Evolutionary conservation across 2,113 vertebrate genomes (phyloP).

Genomic region (Circaetus gallicus): DNA sequence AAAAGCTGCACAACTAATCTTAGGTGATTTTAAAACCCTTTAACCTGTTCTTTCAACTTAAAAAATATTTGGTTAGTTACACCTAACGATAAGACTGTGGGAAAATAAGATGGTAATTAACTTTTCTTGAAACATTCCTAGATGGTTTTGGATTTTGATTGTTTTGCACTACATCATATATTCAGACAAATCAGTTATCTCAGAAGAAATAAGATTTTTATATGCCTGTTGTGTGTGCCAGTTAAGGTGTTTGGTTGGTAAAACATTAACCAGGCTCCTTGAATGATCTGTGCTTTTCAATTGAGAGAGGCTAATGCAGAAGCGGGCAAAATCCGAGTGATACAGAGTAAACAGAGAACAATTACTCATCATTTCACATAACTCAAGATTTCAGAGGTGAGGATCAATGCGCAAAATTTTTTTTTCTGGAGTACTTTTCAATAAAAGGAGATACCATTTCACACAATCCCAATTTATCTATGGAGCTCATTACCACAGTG

Average conservation of each 20-base stretch:
- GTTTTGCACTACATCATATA: background rate
- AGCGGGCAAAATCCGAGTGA: background rate
- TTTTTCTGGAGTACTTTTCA: background rate
- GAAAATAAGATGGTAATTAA: background rate
- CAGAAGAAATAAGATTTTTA: background rate
- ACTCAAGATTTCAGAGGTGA: background rate
- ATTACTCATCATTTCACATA: background rate
- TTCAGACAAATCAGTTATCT: background rate
- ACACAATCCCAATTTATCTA: background rate
- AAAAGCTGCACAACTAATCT: background rate
- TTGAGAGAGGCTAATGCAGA: background rate
- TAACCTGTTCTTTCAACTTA: background rate
- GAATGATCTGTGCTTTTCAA: background rate
- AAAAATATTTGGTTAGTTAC: background rate
- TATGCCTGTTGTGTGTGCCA: background rate
- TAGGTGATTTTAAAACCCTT: background rate
- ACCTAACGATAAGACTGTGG: background rate
- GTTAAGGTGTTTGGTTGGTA: background rate
- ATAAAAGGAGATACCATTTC: background rate
- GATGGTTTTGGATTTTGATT: background rate
- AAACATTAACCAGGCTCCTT: background rate
- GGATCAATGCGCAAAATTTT: background rate
- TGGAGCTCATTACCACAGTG: background rate
- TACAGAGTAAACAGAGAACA: background rate
- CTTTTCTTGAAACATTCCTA: background rate